Conservation (phyloP, 2,797 vertebrate genomes). For the Sebastes hubbsi region DNA sequence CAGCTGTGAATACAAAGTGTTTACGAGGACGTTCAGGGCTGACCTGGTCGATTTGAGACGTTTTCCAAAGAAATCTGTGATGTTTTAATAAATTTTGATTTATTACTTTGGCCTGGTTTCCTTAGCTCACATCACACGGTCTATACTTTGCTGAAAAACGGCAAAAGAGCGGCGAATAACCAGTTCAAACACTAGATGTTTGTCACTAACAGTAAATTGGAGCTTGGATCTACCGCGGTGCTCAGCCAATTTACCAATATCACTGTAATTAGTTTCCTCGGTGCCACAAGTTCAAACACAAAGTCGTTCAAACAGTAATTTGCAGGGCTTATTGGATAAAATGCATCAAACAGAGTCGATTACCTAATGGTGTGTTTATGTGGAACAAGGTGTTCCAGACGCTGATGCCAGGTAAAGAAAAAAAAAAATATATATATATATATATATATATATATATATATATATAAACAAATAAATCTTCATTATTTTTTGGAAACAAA, state of each 20-base stretch:
- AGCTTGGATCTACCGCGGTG: not conserved
- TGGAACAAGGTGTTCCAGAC: slow-evolving; percentile 26
- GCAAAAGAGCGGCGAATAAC: not conserved
- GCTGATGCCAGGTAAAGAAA: slow-evolving; percentile 20
- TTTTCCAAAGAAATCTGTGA: not conserved
- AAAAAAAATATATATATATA: not conserved
- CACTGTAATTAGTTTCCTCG: slow-evolving; percentile 28
- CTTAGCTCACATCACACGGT: not conserved
- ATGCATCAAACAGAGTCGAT: slow-evolving; percentile 15
- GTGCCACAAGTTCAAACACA: slow-evolving; percentile 28
- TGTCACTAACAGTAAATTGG: not conserved
- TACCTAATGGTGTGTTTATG: not conserved
- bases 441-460: not conserved
- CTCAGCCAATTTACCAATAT: slow-evolving; percentile 4
- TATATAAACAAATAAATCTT: slow-evolving; percentile 16
- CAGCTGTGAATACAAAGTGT: not conserved
- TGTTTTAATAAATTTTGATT: slow-evolving; percentile 15
- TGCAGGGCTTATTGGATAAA: slow-evolving; percentile 17
- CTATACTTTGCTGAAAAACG: not conserved
- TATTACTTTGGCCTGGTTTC: not conserved
- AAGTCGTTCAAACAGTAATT: slow-evolving; percentile 20
- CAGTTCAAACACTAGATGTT: not conserved
- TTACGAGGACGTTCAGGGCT: not conserved
- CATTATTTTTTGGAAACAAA: slow-evolving; percentile 16
- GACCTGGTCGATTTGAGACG: not conserved